phyloP scores from a whole-genome alignment of 2,797 vertebrate species.

The Lutjanus argentimaculatus region DNA sequence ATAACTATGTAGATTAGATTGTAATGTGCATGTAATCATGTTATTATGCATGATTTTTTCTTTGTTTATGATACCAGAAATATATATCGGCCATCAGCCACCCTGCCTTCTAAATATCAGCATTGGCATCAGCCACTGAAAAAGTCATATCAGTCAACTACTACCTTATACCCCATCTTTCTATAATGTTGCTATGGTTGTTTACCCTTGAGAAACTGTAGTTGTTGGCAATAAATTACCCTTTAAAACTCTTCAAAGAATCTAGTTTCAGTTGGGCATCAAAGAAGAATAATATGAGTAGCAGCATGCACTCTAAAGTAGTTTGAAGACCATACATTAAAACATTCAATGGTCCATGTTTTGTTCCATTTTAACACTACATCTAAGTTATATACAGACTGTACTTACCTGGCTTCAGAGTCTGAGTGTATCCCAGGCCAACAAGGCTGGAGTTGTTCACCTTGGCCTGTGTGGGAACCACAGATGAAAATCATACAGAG shows the following conservation, averaged over 20 bases:
- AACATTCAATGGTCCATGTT: not conserved
- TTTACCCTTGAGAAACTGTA: not conserved
- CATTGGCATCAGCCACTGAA: too few species aligned
- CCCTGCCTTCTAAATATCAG: too few species aligned
- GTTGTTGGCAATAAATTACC: not conserved
- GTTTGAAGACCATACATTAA: not conserved
- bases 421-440: constrained; percentile 97
- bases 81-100: too few species aligned
- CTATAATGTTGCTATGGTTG: not conserved
- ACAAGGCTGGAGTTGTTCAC: constrained; percentile 99
- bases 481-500: constrained; percentile 11
- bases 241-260: not conserved
- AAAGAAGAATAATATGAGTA: not conserved
- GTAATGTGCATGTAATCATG: too few species aligned
- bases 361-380: not conserved
- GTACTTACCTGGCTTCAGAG: constrained; percentile 94
- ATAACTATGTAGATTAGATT: not conserved
- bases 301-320: not conserved
- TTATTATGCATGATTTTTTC: too few species aligned
- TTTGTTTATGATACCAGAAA: too few species aligned
- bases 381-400: not conserved
- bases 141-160: too few species aligned
- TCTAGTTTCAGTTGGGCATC: not conserved
- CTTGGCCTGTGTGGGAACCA: constrained; percentile 89
- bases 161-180: not conserved